Evolutionary conservation across 2,888 invertebrate species (phyloP).

Genomic region (Sinopyrophorus schimmeli): DNA sequence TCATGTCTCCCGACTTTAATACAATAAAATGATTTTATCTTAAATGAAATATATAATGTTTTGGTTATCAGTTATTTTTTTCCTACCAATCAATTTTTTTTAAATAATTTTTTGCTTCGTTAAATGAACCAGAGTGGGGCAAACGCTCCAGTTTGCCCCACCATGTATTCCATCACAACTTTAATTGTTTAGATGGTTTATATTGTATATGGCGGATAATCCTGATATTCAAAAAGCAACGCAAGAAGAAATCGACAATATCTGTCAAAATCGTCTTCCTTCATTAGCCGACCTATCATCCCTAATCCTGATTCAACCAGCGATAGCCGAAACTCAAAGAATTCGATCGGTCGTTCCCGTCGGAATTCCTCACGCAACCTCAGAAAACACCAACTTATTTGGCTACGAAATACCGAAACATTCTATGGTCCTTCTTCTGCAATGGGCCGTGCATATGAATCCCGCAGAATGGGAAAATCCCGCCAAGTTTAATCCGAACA

Average conservation of each 20-base stretch:
- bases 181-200: conserved; percentile 77
- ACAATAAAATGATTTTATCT: no score
- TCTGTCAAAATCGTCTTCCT: conserved; percentile 48
- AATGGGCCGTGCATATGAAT: conserved; percentile 81
- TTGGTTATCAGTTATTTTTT: no score
- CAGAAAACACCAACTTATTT: conserved; percentile 54
- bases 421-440: conserved; percentile 76
- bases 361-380: conserved; percentile 82
- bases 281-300: conserved; percentile 60
- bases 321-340: conserved; percentile 77
- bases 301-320: conserved; percentile 70
- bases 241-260: conserved; percentile 60
- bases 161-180: no score
- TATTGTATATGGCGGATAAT: conserved; percentile 74
- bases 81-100: no score
- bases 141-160: no score
- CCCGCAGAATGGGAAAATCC: conserved; percentile 69
- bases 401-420: conserved; percentile 69
- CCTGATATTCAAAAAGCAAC: conserved; percentile 65
- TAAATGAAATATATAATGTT: no score
- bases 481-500: conserved; percentile 66
- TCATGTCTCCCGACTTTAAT: no score
- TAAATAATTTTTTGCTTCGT: no score
- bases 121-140: no score
- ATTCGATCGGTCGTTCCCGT: conserved; percentile 79